Conservation (phyloP, 2,888 invertebrate genomes). For the Protula sp. region DNA sequence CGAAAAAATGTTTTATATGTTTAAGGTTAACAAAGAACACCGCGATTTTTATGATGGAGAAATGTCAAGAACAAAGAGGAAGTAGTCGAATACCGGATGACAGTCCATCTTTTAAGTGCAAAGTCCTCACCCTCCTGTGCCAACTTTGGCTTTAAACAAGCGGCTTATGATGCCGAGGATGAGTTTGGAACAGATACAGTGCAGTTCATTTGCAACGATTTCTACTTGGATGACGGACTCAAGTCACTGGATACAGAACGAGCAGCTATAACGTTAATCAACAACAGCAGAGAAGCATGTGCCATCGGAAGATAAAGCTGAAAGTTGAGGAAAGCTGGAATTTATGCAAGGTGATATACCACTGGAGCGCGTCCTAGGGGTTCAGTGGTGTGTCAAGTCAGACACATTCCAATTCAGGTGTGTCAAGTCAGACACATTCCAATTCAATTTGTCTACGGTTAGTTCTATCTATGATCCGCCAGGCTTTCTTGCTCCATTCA, state of each 20-base stretch:
- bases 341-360: conserved; percentile 10
- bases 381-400: conserved; percentile 13
- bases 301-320: conserved; percentile 12
- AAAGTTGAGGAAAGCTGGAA: conserved; percentile 10
- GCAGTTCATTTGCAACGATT: conserved; percentile 10
- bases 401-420: conserved; percentile 25
- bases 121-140: conserved; percentile 6
- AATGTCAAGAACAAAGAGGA: too few species aligned
- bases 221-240: conserved; percentile 24
- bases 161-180: not conserved
- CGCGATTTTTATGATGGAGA: too few species aligned
- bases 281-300: conserved; percentile 8
- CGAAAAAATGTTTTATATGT: conserved; percentile 6
- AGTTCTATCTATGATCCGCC: too few species aligned
- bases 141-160: conserved; percentile 6
- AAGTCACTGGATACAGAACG: too few species aligned
- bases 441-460: too few species aligned
- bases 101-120: conserved; percentile 8
- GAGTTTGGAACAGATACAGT: conserved; percentile 9
- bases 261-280: too few species aligned
- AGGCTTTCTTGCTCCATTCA: too few species aligned
- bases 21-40: not conserved
- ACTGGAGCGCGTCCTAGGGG: conserved; percentile 11
- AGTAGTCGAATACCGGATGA: conserved; percentile 3
- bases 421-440: too few species aligned